These are phyloP conservation scores for Avahi laniger DNA, from an alignment of 2,797 vertebrate species.

Conservation along the genomic window DNA sequence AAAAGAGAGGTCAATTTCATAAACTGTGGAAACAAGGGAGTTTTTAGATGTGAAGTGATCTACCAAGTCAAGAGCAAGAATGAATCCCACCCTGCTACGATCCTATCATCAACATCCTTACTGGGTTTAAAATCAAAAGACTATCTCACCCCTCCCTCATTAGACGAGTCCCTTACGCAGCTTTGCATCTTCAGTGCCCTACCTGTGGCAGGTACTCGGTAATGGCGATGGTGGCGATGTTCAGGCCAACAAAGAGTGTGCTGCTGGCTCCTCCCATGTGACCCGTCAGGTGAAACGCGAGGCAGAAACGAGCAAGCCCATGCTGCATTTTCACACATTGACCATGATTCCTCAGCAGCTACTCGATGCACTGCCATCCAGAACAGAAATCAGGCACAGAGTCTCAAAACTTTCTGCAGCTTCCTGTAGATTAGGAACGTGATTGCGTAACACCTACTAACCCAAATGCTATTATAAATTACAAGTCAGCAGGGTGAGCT, in stretches of 20 bases:
- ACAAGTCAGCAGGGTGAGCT: neutral
- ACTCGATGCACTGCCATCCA: neutral
- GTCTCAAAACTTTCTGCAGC: neutral
- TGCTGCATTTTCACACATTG: neutral
- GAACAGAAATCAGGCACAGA: slow-evolving; percentile 37
- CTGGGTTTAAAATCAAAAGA: neutral
- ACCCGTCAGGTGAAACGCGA: neutral
- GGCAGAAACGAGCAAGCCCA: neutral
- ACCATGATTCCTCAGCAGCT: neutral
- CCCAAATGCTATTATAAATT: slow-evolving; percentile 5
- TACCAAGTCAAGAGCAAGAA: neutral
- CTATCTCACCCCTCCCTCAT: no score
- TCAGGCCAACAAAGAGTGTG: neutral
- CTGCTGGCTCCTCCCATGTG: neutral
- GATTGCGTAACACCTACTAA: neutral
- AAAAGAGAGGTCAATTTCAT: neutral
- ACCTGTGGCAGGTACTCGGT: neutral
- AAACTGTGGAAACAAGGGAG: neutral
- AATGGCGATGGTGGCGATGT: fast-evolving
- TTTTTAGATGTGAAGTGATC: neutral
- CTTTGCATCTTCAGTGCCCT: neutral
- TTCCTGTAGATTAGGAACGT: slow-evolving; percentile 22
- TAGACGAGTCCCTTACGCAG: fast-evolving
- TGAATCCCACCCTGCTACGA: neutral
- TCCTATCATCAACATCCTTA: neutral